A percentile compares a stretch with the other conserved stretches of the same genome.
Evolutionary conservation across 2,113 vertebrate species (phyloP).

Genomic region (Tretioscincus oriximinensis): DNA sequence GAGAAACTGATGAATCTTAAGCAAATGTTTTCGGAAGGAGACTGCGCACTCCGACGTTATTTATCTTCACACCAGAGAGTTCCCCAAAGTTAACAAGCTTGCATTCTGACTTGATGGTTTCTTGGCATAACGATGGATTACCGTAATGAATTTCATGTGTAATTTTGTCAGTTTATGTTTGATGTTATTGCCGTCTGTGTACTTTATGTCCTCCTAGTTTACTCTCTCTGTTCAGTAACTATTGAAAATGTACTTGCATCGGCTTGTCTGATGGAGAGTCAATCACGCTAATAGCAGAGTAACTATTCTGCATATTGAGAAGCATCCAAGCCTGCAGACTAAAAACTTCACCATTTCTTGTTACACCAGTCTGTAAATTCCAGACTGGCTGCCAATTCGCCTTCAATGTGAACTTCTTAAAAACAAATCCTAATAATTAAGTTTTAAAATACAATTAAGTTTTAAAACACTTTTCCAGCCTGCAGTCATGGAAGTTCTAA

Average conservation of each 20-base stretch:
- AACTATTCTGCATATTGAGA: slow-evolving; percentile 34
- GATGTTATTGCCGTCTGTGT: slow-evolving; percentile 29
- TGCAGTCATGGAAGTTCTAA: neutral
- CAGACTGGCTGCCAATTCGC: neutral
- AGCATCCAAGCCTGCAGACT: slow-evolving; percentile 12
- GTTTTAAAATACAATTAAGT: too few relatives aligned
- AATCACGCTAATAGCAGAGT: slow-evolving; percentile 29
- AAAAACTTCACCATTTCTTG: slow-evolving; percentile 14
- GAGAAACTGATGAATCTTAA: slow-evolving; percentile 15
- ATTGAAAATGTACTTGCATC: slow-evolving; percentile 35
- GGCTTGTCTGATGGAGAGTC: slow-evolving; percentile 29
- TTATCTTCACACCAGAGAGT: slow-evolving; percentile 29
- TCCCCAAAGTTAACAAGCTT: slow-evolving; percentile 23
- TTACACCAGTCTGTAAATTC: neutral
- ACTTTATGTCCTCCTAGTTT: slow-evolving; percentile 33
- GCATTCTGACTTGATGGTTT: slow-evolving; percentile 11
- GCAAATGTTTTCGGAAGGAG: slow-evolving; percentile 24
- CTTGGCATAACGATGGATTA: neutral
- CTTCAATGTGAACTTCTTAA: neutral
- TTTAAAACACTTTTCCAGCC: neutral
- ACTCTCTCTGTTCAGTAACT: slow-evolving; percentile 32
- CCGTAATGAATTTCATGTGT: slow-evolving; percentile 16
- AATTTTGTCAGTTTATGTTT: slow-evolving; percentile 26
- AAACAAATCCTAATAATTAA: neutral
- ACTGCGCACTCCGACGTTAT: slow-evolving; percentile 32